phyloP scores from a whole-genome alignment of 2,888 invertebrate species.

The Parelbella ahira region DNA sequence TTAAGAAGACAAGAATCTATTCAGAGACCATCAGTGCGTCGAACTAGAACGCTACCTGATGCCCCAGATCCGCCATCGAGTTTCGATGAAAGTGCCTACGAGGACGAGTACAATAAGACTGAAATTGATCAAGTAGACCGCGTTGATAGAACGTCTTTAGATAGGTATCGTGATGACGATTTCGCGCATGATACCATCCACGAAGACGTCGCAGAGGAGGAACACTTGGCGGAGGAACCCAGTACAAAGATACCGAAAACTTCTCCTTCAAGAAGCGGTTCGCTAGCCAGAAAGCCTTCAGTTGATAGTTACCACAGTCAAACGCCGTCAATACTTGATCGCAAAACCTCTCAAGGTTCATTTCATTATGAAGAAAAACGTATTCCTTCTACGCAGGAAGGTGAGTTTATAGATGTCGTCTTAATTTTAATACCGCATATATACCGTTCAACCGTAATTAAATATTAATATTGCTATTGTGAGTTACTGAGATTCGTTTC shows the following conservation, averaged over 20 bases:
- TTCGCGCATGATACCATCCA: slow-evolving; percentile 61
- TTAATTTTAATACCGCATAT: too few species aligned
- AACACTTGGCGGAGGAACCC: slow-evolving; percentile 53
- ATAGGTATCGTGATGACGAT: slow-evolving; percentile 69
- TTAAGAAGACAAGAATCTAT: slow-evolving; percentile 74
- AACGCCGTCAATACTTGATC: slow-evolving; percentile 65
- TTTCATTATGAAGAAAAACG: slow-evolving; percentile 79
- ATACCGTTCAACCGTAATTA: too few species aligned
- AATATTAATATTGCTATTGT: too few species aligned
- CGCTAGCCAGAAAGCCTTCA: slow-evolving; percentile 64
- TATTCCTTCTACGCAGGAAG: slow-evolving; percentile 65
- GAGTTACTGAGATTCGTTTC: too few species aligned
- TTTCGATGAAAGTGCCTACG: slow-evolving; percentile 78
- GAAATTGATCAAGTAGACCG: slow-evolving; percentile 71
- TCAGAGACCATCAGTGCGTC: slow-evolving; percentile 71
- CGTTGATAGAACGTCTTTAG: slow-evolving; percentile 59
- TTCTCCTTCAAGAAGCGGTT: slow-evolving; percentile 62
- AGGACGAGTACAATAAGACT: slow-evolving; percentile 77
- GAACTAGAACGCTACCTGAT: slow-evolving; percentile 70
- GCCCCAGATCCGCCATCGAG: slow-evolving; percentile 66
- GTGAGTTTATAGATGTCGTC: slow-evolving; percentile 38
- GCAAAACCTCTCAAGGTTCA: slow-evolving; percentile 72
- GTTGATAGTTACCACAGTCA: slow-evolving; percentile 73
- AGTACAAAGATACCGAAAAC: slow-evolving; percentile 60
- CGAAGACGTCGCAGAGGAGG: slow-evolving; percentile 59